Conservation (phyloP, 1,140 invertebrate genomes). For the Plectrocnemia conspersa region DNA sequence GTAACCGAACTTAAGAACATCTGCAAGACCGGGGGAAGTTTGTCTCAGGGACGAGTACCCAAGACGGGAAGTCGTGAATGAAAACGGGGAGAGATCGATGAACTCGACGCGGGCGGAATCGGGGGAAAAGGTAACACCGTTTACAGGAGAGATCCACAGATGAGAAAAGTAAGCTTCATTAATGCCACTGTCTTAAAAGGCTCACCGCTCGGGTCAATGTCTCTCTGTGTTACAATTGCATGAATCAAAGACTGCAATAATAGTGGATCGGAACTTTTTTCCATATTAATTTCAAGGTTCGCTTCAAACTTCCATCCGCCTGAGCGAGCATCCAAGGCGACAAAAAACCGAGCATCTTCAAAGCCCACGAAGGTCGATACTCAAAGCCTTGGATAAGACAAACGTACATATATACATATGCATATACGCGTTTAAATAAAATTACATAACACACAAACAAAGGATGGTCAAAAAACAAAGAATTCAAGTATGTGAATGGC, state of each 20-base stretch:
- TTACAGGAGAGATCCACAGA: not conserved
- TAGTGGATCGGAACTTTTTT: no score
- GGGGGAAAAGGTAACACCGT: not conserved
- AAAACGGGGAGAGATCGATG: conserved; percentile 19
- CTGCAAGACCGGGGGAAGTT: conserved; percentile 1
- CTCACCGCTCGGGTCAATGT: no score
- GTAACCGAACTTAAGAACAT: conserved; percentile 15
- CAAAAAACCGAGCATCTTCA: not conserved
- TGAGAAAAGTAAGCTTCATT: no score
- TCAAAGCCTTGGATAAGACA: no score
- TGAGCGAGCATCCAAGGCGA: no score
- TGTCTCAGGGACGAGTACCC: conserved; percentile 1
- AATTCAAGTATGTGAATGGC: conserved; percentile 13
- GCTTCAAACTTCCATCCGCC: no score
- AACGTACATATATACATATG: not conserved
- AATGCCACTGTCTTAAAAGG: no score
- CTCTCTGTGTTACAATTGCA: no score
- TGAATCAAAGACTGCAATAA: no score
- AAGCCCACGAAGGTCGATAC: not conserved
- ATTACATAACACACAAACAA: not conserved
- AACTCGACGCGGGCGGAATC: not conserved
- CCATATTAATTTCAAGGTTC: no score
- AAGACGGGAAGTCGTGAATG: conserved; percentile 10
- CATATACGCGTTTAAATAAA: not conserved
- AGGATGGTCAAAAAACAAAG: conserved; percentile 19